phyloP scores from a whole-genome alignment of 2,888 invertebrate species.

The Papilio protenor region DNA sequence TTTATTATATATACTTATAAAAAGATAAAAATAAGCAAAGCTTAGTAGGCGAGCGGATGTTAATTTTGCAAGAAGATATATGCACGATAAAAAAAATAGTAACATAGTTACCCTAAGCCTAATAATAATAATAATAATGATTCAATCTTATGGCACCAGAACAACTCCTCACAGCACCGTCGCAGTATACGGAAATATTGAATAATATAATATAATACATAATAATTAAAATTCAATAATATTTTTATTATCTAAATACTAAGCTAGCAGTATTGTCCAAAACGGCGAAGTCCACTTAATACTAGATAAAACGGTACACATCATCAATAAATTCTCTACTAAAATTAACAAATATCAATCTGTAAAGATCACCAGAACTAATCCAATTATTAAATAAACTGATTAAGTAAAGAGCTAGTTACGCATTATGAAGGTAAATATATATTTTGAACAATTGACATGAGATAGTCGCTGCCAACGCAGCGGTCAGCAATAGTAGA shows the following conservation, averaged over 20 bases:
- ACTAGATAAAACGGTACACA: conserved; percentile 54
- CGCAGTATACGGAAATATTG: conserved; percentile 47
- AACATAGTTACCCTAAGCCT: conserved; percentile 66
- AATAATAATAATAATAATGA: conserved; percentile 54
- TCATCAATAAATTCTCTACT: conserved; percentile 51
- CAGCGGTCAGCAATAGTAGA: conserved; percentile 13
- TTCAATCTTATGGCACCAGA: conserved; percentile 71
- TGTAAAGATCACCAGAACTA: conserved; percentile 41
- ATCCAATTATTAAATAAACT: conserved; percentile 42
- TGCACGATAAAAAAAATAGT: conserved; percentile 54
- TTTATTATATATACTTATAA: conserved; percentile 9
- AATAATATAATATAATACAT: conserved; percentile 41
- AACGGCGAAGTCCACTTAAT: conserved; percentile 58
- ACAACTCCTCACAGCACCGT: conserved; percentile 54
- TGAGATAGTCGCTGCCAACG: conserved; percentile 40
- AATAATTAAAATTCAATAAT: conserved; percentile 39
- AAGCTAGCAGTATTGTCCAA: conserved; percentile 63
- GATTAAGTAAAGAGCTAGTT: conserved; percentile 42
- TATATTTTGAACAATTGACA: conserved; percentile 51
- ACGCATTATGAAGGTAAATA: conserved; percentile 28
- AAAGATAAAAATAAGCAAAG: conserved; percentile 26
- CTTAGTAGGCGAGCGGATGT: conserved; percentile 11
- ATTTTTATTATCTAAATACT: conserved; percentile 49
- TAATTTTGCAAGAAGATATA: conserved; percentile 35
- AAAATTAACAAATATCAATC: conserved; percentile 49